Base-by-base conservation (phyloP, 2,797 vertebrate genomes). In the Gadopsis bispinosus region DNA sequence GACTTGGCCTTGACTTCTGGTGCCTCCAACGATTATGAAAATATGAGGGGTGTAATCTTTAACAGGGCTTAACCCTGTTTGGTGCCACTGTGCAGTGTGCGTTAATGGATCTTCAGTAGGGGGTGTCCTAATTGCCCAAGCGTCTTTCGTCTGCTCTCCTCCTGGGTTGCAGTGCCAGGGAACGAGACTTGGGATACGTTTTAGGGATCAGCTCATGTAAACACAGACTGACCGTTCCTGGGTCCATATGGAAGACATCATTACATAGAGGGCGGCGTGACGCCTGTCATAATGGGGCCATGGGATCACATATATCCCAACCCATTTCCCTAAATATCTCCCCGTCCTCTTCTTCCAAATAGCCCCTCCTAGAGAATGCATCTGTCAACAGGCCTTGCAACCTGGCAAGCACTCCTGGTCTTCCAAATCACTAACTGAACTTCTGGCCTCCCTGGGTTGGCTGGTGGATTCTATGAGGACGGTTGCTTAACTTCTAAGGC, bases 231-330 rank as follows among this genome's bases (percentile, higher is more conserved):
- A 89, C 89, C 89, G 85, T 93, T 90, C 60, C 86, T 77, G 54
- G 60, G 72, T 86, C 90, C 92, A 95, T 92, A 93, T 94, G 94
- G 93, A 94, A 94, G 81, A 91, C 82, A 94, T 93, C 94, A 94
- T 82, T 81, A 60, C 73, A 48, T 58, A 74, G 81, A 87, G 76
- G 89, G 75, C 73, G 72, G 83, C 77, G 60, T 91, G 86, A 92
- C 67, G 86, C 89, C 88, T 89, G 82, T 88, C 87, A 85, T 80
- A 76, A 80, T 61, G 78, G 67, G 76, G 78, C 88, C 88, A 73
- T 59, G 76, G 83, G 89, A 91, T 91, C 82, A 81, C 69, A 82
- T 83, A 76, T 75, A 74, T 75, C 80, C 69, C 86, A 70, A 80
- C 83, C 80, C 58, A 79, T 81, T 80, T 61, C 70, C 54, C 72